Base-by-base conservation (phyloP, 2,113 vertebrate genomes). In the Ifrita kowaldi region DNA sequence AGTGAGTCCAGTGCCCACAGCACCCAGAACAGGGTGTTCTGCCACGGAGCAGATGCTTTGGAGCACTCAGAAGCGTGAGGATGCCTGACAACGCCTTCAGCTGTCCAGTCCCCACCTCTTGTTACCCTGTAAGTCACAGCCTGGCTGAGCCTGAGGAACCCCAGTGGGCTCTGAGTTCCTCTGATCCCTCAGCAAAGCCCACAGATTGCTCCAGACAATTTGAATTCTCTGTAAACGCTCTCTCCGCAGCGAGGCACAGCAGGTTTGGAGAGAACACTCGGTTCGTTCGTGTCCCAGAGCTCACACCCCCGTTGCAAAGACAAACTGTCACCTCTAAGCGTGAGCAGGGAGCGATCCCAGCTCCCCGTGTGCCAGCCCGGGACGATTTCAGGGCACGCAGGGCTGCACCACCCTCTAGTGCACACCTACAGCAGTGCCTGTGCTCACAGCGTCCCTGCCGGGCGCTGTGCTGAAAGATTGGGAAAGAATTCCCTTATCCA, bases 321-420 rank as follows among this genome's bases (percentile, higher is more conserved):
- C 32, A 63, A 63, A 53, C 9, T 21, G 32, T 5, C 24, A 35
- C 8, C 1, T 1, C 1, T 0, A 0, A 22, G 26, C 0, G 21
- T 3, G 5, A 39, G 10, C 8, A 24, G 46, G 55, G 76, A 86
- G 55, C 3, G 17, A 49, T 13, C 9, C 28, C 90, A 70, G 63
- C 30, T 60, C 47, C 21, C 11, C 5, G 24, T 4, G 39, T 0
- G 42, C 67, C 39, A 1, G 1, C 1, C 6, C 0, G 15, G 63
- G n/a, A 59, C 37, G 63, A 55, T 39, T 19, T 2, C 82, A 21
- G 67, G 37, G 32, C 76, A 9, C 28, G 16, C 70, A 30, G 60
- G 41, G 78, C 82, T 44, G 86, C 86, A 69, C 44, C 8, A 33
- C 79, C 87, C 93, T 80, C 95, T 81, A 69, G 80, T 11, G 87